phyloP scores from a whole-genome alignment of 2,113 vertebrate species.

The Sylvietta virens region DNA sequence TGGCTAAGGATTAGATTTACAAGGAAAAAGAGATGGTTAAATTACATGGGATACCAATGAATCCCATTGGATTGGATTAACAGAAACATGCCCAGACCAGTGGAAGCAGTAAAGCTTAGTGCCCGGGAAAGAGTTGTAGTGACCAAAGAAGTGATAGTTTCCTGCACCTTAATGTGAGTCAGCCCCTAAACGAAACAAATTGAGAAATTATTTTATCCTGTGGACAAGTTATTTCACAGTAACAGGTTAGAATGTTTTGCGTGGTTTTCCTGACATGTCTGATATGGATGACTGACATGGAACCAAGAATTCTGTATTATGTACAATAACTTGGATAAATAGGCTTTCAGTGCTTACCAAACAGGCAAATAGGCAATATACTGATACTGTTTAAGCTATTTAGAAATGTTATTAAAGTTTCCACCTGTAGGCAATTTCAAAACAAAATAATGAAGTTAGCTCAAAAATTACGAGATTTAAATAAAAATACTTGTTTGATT shows the following conservation, averaged over 20 bases:
- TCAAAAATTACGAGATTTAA: neutral
- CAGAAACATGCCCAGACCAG: neutral
- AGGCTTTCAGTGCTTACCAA: neutral
- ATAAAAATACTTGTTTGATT: neutral
- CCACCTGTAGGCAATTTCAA: neutral
- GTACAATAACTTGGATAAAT: neutral
- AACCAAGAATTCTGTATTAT: neutral
- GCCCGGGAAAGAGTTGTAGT: neutral
- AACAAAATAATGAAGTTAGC: neutral
- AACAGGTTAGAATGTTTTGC: neutral
- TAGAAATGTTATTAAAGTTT: neutral
- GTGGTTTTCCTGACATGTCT: neutral
- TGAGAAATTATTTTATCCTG: neutral
- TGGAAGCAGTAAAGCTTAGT: neutral
- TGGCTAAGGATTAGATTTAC: neutral
- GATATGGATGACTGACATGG: neutral
- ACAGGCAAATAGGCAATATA: neutral
- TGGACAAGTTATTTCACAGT: neutral
- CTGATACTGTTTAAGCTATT: neutral
- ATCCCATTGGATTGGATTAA: no score
- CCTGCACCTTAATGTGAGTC: neutral
- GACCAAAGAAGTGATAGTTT: neutral
- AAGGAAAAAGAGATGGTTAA: neutral
- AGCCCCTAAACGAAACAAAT: neutral
- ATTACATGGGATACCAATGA: neutral